phyloP scores from a whole-genome alignment of 2,888 invertebrate species.

The Pyrgus malvae region DNA sequence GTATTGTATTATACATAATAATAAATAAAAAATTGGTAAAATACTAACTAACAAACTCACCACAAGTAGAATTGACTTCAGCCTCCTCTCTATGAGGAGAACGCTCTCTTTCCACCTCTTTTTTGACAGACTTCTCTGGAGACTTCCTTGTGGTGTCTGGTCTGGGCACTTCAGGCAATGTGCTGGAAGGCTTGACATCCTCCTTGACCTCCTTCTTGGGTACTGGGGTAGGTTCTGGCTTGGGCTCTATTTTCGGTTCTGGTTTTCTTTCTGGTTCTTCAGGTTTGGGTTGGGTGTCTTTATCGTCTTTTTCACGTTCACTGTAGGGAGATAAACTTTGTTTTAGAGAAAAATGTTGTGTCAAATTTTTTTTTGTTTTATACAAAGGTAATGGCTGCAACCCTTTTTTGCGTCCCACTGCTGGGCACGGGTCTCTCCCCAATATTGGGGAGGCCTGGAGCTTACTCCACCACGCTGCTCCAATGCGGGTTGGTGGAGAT shows the following conservation, averaged over 20 bases:
- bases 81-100: slow-evolving; percentile 49
- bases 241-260: slow-evolving; percentile 18
- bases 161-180: slow-evolving; percentile 35
- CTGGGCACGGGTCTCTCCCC: no score
- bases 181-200: slow-evolving; percentile 18
- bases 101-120: slow-evolving; percentile 40
- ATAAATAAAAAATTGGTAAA: no score
- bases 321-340: slow-evolving; percentile 39
- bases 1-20: no score
- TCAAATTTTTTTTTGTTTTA: no score
- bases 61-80: slow-evolving; percentile 70
- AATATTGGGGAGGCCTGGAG: no score
- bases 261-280: slow-evolving; percentile 14
- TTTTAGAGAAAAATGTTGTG: neutral
- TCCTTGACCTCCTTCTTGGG: neutral
- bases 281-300: slow-evolving; percentile 34
- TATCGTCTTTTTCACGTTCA: slow-evolving; percentile 49
- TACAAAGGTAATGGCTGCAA: no score
- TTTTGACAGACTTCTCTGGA: slow-evolving; percentile 42
- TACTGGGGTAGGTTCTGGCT: neutral
- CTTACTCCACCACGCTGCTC: no score
- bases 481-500: no score
- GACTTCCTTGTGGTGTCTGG: slow-evolving; percentile 54
- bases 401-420: no score
- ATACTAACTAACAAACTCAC: slow-evolving; percentile 43